phyloP scores from a whole-genome alignment of 2,113 vertebrate species.

The Octodon degus region DNA sequence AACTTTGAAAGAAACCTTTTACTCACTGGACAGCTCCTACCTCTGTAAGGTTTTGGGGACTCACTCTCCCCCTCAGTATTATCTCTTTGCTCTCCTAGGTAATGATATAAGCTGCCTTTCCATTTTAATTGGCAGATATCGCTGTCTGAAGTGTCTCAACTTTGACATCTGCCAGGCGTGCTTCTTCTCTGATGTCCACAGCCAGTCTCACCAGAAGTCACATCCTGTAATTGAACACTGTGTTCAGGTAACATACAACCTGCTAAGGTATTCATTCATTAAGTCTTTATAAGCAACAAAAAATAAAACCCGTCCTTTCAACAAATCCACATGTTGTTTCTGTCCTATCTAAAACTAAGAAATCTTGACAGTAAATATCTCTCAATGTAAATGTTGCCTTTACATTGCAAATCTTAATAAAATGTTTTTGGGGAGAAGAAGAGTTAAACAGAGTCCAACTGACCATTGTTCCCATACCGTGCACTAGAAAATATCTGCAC shows the following conservation, averaged over 20 bases:
- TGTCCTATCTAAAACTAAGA: neutral
- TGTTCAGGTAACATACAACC: slow-evolving; percentile 85
- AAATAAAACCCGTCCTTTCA: neutral
- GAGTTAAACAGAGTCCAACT: neutral
- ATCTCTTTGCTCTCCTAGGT: neutral
- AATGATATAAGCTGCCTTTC: neutral
- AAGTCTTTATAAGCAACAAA: neutral
- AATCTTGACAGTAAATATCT: neutral
- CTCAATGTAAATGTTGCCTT: neutral
- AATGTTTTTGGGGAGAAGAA: neutral
- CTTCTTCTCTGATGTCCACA: slow-evolving; percentile 87
- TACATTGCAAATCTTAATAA: neutral
- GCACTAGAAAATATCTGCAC: neutral
- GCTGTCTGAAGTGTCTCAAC: slow-evolving; percentile 91
- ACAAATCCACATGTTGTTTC: neutral
- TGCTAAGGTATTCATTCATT: neutral
- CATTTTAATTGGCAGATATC: slow-evolving; percentile 85
- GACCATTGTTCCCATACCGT: neutral
- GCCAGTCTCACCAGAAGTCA: slow-evolving; percentile 87
- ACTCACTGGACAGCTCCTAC: neutral
- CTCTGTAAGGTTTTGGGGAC: neutral
- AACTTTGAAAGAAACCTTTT: neutral
- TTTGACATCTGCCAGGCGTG: slow-evolving; percentile 92
- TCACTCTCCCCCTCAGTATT: neutral
- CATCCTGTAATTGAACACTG: slow-evolving; percentile 89